phyloP scores from a whole-genome alignment of 2,113 vertebrate genomes.

The Oceanites oceanicus region DNA sequence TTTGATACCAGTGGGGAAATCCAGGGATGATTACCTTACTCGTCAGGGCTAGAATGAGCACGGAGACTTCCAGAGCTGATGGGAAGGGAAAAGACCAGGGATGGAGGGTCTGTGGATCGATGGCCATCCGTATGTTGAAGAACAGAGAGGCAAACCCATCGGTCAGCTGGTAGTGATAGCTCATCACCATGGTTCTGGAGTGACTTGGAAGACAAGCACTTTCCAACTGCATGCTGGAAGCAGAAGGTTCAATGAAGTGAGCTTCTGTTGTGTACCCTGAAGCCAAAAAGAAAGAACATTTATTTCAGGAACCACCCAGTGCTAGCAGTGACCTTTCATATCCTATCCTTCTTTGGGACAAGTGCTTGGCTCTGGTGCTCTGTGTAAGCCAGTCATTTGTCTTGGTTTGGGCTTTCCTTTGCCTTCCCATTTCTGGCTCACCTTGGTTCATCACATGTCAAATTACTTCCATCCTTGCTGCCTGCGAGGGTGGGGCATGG shows the following conservation, averaged over 20 bases:
- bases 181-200: background rate
- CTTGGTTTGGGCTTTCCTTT: slow-evolving; percentile 10
- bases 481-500: background rate
- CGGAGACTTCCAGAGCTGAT: background rate
- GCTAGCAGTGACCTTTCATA: background rate
- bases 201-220: background rate
- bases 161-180: background rate
- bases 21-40: background rate
- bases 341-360: background rate
- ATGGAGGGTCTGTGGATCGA: background rate
- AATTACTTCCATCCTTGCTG: background rate
- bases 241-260: background rate
- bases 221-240: background rate
- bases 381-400: background rate
- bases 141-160: background rate
- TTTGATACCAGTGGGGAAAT: background rate
- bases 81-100: background rate
- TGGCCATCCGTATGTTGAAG: background rate
- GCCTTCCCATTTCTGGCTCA: background rate
- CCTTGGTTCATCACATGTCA: background rate
- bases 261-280: background rate
- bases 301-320: background rate
- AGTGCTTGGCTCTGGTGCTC: background rate
- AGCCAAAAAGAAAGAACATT: background rate
- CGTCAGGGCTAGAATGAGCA: background rate